Base-by-base conservation (phyloP, 2,888 invertebrate species). In the Drosophila rubida region DNA sequence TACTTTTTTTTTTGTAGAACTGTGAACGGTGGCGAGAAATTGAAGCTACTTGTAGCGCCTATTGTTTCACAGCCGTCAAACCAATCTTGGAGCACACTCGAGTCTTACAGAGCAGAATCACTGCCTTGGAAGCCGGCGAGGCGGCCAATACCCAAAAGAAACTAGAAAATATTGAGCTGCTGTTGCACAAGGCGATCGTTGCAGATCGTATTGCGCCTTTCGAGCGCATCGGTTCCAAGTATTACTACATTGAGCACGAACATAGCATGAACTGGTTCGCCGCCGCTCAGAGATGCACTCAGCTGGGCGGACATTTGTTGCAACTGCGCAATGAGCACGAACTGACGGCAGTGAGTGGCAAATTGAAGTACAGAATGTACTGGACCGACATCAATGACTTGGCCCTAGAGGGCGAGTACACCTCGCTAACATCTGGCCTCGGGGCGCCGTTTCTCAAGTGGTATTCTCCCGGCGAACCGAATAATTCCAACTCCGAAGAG, bases 301-400 rank as follows among this genome's bases (percentile, higher is more conserved):
- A 23, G 2, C 9, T 44, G 23, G 59, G 59, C 6, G 59, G 23
- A 16, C 41, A 59, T 35, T 16, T 59, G 32, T 16, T 7, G 11
- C 30, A 7, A 14, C 42, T 59, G 2, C 23, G 13, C 1, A 59
- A 16, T 35, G 2, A 4, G 2, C n/a, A 14, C 9, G 50, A 58
- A 6, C 13, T 58, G 7, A 6, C 7, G 14, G 41, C 14, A 23
- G 0, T 58, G 2, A n/a, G 9, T 23, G 3, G 5, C 0, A 30
- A 58, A n/a, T 23, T 58, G 5, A 41, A n/a, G 4, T 4, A 42
- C 11, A 0, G 3, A 2, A 8, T 16, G 1, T 58, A 58, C 14
- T 58, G 58, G 58, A 23, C 23, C 3, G 58, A 58, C 25, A 19
- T 44, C n/a, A 59, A 59, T 44, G 50, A 50, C 49, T 23, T 59